These are phyloP conservation scores for Pyrochroa serraticornis DNA, from an alignment of 2,888 invertebrate genomes.

Conservation along the genomic window DNA sequence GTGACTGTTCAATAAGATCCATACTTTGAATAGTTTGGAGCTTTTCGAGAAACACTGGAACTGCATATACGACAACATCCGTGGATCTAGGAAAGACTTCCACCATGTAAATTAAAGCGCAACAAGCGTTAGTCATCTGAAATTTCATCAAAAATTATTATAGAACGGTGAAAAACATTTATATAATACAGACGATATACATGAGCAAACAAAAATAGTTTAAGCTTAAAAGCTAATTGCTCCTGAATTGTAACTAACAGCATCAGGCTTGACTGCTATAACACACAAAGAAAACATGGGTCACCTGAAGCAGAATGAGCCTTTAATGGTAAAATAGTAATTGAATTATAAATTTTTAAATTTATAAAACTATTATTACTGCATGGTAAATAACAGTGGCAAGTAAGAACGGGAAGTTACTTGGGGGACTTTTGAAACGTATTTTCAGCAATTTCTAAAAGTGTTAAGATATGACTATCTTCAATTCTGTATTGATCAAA, in stretches of 20 bases:
- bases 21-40: slow-evolving; percentile 98
- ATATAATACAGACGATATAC: slow-evolving; percentile 34
- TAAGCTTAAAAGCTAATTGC: slow-evolving; percentile 41
- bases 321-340: no score
- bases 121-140: slow-evolving; percentile 97
- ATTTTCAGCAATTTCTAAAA: no score
- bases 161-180: background rate
- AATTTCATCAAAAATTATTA: slow-evolving; percentile 1
- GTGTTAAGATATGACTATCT: no score
- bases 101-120: slow-evolving; percentile 98
- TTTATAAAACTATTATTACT: no score
- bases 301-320: background rate
- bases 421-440: no score
- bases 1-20: slow-evolving; percentile 98
- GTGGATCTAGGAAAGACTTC: slow-evolving; percentile 97
- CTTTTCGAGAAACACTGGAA: slow-evolving; percentile 96
- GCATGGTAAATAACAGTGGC: no score
- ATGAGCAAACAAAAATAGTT: slow-evolving; percentile 44
- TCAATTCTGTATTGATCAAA: no score
- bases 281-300: background rate
- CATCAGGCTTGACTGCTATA: slow-evolving; percentile 6
- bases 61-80: slow-evolving; percentile 93
- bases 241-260: slow-evolving; percentile 39
- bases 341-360: no score
- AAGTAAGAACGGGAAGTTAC: no score